These are phyloP conservation scores for Germaria angustata DNA, from an alignment of 2,888 invertebrate genomes.

Conservation along the genomic window DNA sequence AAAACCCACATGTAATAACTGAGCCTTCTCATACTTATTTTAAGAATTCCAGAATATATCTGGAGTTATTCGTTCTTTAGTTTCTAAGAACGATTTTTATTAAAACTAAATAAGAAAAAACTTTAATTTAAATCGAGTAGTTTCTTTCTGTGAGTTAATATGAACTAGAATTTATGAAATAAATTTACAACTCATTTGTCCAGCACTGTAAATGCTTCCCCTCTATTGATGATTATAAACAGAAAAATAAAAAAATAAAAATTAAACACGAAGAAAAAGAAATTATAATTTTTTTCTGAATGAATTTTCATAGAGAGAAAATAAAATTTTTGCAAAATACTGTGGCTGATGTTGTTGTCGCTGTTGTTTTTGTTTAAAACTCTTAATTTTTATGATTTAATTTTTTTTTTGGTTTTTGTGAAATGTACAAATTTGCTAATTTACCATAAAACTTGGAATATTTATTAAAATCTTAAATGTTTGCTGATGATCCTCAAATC, in stretches of 20 bases:
- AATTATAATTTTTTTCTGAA: conserved; percentile 40
- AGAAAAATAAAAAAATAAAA: conserved; percentile 19
- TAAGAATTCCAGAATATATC: too few relatives aligned
- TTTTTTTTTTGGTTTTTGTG: conserved; percentile 69
- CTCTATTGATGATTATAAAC: neutral
- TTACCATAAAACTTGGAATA: conserved; percentile 80
- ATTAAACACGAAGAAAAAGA: neutral
- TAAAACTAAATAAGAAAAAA: too few relatives aligned
- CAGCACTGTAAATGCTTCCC: conserved; percentile 27
- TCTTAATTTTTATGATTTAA: conserved; percentile 55
- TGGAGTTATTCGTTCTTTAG: too few relatives aligned
- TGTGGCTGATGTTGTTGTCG: conserved; percentile 15
- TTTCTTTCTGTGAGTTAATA: too few relatives aligned
- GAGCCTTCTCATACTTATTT: too few relatives aligned
- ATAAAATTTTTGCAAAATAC: conserved; percentile 29
- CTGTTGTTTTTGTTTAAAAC: conserved; percentile 36
- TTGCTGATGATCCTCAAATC: conserved; percentile 55
- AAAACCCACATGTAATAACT: too few relatives aligned
- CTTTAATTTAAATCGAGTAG: too few relatives aligned
- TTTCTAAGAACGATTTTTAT: too few relatives aligned
- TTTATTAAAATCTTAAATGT: conserved; percentile 72
- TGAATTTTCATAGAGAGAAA: conserved; percentile 48
- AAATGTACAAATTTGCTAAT: conserved; percentile 80
- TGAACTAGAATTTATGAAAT: too few relatives aligned
- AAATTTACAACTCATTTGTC: neutral